Conservation (phyloP, 30 jellyfish, hydroid and myxozoan genomes). For the Pelagia noctiluca region DNA sequence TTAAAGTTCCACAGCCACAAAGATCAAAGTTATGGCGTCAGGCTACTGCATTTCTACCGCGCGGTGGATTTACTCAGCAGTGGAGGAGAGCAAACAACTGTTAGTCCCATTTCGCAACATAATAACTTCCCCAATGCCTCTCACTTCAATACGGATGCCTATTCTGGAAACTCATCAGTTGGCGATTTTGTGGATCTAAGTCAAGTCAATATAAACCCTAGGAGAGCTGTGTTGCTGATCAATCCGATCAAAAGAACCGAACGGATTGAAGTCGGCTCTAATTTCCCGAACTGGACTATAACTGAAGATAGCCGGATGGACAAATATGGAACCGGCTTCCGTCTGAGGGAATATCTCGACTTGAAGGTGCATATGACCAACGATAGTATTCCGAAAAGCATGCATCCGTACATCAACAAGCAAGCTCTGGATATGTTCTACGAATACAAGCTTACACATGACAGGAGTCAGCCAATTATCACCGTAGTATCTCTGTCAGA, state of each 20-base stretch:
- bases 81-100: neutral
- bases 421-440: slow-evolving; percentile 30
- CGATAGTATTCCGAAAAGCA: neutral
- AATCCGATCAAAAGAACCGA: slow-evolving; percentile 48
- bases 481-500: slow-evolving; percentile 1
- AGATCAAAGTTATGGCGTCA: slow-evolving; percentile 31
- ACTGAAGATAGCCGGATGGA: slow-evolving; percentile 8
- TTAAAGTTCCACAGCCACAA: neutral
- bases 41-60: slow-evolving; percentile 17
- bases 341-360: neutral
- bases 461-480: slow-evolving; percentile 8
- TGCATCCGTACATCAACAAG: slow-evolving; percentile 40
- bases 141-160: too few species aligned
- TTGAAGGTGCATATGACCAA: neutral
- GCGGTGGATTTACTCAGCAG: neutral
- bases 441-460: slow-evolving; percentile 22
- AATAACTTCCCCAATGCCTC: neutral
- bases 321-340: neutral
- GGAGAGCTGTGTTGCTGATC: slow-evolving; percentile 34
- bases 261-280: neutral
- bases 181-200: neutral
- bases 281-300: neutral
- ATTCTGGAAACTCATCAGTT: neutral
- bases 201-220: neutral
- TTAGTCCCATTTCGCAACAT: neutral